These are phyloP conservation scores for Hapalemur alaotrensis DNA, from an alignment of 2,797 vertebrate species.

Conservation along the genomic window DNA sequence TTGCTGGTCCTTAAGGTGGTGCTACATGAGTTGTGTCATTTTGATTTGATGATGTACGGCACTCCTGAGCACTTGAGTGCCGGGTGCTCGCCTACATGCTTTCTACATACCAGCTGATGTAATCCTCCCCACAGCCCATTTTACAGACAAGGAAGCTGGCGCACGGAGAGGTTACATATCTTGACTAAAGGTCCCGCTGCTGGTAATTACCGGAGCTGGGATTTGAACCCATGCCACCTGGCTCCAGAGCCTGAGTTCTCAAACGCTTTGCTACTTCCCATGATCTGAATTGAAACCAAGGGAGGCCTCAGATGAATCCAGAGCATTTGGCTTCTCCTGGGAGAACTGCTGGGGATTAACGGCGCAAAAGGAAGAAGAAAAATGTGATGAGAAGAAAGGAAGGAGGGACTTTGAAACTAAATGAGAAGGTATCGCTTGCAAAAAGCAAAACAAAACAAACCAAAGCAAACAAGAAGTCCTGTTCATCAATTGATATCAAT, in stretches of 20 bases:
- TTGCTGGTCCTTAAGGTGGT: no score
- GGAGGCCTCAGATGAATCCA: background rate
- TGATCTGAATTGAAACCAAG: background rate
- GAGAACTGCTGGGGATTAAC: background rate
- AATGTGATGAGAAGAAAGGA: background rate
- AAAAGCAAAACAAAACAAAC: background rate
- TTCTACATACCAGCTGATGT: rapidly evolving
- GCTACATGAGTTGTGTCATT: background rate
- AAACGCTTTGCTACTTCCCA: background rate
- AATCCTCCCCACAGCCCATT: background rate
- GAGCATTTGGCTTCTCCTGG: background rate
- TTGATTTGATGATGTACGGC: background rate
- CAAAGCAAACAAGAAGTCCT: background rate
- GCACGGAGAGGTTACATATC: background rate
- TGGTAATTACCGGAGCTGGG: background rate
- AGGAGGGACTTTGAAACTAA: background rate
- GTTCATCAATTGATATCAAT: rapidly evolving
- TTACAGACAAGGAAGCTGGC: background rate
- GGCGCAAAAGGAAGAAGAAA: background rate
- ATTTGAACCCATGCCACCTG: background rate
- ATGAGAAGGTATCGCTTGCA: background rate
- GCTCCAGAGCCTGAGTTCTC: background rate
- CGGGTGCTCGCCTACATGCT: rapidly evolving
- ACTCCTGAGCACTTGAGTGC: background rate
- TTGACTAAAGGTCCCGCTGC: background rate